These are phyloP conservation scores for Halisarca cf. caerulea DNA, from an alignment of 37 sponge, comb jelly and placozoan genomes.

Conservation along the genomic window DNA sequence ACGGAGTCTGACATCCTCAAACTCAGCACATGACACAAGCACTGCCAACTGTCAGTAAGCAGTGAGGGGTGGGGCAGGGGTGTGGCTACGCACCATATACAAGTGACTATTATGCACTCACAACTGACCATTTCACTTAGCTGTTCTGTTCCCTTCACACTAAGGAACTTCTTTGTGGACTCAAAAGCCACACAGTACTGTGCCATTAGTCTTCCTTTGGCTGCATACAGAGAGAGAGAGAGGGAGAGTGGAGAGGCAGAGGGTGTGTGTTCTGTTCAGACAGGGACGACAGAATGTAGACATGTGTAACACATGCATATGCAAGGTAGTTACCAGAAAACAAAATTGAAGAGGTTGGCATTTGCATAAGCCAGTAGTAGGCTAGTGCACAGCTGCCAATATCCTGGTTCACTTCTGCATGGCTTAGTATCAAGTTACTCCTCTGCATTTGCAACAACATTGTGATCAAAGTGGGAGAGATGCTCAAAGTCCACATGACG, in stretches of 20 bases:
- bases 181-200: slow-evolving; percentile 93
- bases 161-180: slow-evolving; percentile 85
- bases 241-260: no score
- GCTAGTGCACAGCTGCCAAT: no score
- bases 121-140: slow-evolving; percentile 57
- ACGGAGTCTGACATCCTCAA: slow-evolving; percentile 89
- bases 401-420: no score
- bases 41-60: slow-evolving; percentile 43
- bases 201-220: slow-evolving; percentile 93
- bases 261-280: background rate
- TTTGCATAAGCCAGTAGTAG: no score
- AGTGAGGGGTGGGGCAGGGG: background rate
- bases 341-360: no score
- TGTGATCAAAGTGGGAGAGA: no score
- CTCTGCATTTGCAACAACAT: no score
- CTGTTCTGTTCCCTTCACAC: slow-evolving; percentile 53
- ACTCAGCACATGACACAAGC: slow-evolving; percentile 81
- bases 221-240: no score
- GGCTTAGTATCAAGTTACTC: no score
- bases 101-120: background rate
- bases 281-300: background rate
- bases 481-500: no score
- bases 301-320: background rate
- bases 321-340: background rate
- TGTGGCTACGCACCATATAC: background rate